These are phyloP conservation scores for Sigmodon hispidus DNA, from an alignment of 2,113 vertebrate species.

Conservation along the genomic window DNA sequence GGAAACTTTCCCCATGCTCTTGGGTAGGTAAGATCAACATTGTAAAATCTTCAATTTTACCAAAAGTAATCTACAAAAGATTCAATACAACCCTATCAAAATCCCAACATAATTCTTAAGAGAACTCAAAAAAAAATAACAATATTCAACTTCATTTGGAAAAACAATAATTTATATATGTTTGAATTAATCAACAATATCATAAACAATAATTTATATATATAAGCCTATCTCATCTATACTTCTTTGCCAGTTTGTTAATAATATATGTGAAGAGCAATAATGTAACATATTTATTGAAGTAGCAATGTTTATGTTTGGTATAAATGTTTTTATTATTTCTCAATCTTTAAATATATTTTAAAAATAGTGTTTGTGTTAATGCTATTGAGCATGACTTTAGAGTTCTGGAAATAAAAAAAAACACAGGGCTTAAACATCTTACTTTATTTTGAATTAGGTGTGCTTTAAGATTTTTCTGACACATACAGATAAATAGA, in stretches of 20 bases:
- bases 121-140: no score
- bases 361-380: not conserved
- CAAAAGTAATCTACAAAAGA: no score
- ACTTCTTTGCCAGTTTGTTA: not conserved
- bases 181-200: no score
- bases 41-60: no score
- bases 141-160: no score
- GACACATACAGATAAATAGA: not conserved
- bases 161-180: no score
- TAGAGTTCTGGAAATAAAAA: not conserved
- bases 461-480: not conserved
- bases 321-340: slow-evolving; percentile 6
- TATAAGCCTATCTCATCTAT: not conserved
- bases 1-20: no score
- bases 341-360: not conserved
- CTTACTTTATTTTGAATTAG: not conserved
- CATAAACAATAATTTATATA: no score
- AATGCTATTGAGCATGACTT: not conserved
- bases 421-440: not conserved
- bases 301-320: not conserved
- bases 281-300: not conserved
- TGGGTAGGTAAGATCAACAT: no score
- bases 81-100: no score
- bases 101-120: no score
- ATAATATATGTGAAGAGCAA: not conserved